Conservation (phyloP, 2,113 vertebrate species). For the Suncus etruscus region DNA sequence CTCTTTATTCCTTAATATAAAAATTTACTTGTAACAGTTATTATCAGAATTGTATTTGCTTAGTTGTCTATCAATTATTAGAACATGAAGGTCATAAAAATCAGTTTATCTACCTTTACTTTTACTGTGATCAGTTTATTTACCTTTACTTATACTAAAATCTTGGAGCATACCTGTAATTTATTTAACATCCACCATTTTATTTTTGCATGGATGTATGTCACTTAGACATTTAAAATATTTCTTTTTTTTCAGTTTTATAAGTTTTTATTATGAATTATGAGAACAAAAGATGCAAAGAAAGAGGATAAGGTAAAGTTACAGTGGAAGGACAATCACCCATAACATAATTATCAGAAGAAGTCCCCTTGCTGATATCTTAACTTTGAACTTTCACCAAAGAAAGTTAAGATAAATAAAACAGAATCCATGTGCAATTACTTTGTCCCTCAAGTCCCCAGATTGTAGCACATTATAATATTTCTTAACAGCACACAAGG, state of each 20-base stretch:
- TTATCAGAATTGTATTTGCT: neutral
- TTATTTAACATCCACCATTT: neutral
- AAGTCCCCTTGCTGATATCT: too few species aligned
- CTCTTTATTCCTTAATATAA: neutral
- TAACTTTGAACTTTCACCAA: too few species aligned
- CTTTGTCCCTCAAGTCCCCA: too few species aligned
- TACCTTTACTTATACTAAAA: neutral
- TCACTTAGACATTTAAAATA: neutral
- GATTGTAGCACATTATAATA: too few species aligned
- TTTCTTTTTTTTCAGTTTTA: neutral
- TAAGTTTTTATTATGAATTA: too few species aligned
- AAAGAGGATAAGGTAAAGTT: too few species aligned
- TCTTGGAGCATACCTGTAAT: neutral
- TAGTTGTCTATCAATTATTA: neutral
- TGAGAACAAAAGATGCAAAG: too few species aligned
- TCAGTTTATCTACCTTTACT: neutral
- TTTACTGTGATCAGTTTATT: neutral
- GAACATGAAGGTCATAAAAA: neutral
- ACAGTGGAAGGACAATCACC: too few species aligned
- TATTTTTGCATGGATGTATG: neutral
- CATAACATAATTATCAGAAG: too few species aligned
- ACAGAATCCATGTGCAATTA: too few species aligned
- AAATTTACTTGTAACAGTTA: neutral
- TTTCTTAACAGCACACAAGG: too few species aligned
- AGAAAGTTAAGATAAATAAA: too few species aligned